Base-by-base conservation (phyloP, 1,140 invertebrate genomes). In the Drosophila kurseongensis region DNA sequence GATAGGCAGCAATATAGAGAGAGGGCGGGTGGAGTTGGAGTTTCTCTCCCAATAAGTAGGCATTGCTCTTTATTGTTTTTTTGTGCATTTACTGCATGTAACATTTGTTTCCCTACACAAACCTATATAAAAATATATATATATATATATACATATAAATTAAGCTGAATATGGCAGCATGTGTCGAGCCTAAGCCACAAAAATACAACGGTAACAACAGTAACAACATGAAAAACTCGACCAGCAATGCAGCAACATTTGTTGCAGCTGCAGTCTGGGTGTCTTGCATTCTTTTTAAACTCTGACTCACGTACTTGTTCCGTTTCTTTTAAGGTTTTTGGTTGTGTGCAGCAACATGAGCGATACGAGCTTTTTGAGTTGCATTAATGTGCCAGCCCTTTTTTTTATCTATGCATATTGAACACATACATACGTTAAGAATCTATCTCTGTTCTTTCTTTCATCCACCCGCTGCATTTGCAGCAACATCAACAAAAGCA, bases 351-450 rank as follows among this genome's bases (percentile, higher is more conserved):
- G 50, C 44, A 75, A 74, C 68, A 62, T 47, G 42, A 58, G 59
- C 58, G 69, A 65, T 75, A 75, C 75, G 60, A 75, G 73, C 60
- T 58, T 75, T 47, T 8, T 41, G 35, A 66, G 73, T 48, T 75
- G 48, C 73, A 61, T 61, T 54, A 58, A 45, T 67, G 74, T 54
- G 40, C 41, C 32, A 68, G 73, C 59, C 72, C 66, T 85, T 42
- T 57, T 40, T 69, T 77, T 77, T 69, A 74, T 66, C 63, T 80
- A 85, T 85, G 81, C 80, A 84, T 78, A 59, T 84, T 77, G 81
- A 84, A 75, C 81, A 85, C 81, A 77, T 85, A 85, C 81, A 77
- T 85, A 56, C 52, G 38, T 27, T 55, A 55, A n/a, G 32, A 58
- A 42, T 44, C 6, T 32, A 16, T 32, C 48, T 27, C 45, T 38